Percentiles rank a stretch among this genome's conserved stretches.
These are phyloP conservation scores for Ciconia maguari DNA, from an alignment of 2,113 vertebrate species.

Conservation along the genomic window DNA sequence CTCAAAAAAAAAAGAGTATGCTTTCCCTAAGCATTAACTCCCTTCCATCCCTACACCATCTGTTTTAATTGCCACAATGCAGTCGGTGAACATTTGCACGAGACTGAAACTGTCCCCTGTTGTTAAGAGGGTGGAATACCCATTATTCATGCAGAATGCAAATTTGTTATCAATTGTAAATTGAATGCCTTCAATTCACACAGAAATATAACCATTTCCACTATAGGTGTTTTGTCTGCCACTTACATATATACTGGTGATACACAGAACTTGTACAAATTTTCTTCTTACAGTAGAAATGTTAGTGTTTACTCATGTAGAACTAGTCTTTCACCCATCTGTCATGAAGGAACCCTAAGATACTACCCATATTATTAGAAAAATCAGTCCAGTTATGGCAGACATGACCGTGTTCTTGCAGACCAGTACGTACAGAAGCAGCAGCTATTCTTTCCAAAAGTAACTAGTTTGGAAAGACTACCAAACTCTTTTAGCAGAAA, in stretches of 20 bases:
- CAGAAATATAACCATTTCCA: neutral
- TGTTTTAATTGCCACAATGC: neutral
- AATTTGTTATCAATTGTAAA: neutral
- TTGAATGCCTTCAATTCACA: neutral
- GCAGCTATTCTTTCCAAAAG: neutral
- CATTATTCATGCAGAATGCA: neutral
- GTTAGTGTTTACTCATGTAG: neutral
- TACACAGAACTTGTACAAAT: neutral
- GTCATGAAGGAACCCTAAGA: neutral
- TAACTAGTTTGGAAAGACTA: neutral
- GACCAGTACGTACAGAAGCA: neutral
- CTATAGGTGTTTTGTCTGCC: neutral
- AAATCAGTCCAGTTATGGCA: neutral
- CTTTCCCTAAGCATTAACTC: neutral
- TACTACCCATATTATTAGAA: neutral
- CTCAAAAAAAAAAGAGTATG: neutral
- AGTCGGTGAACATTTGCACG: neutral
- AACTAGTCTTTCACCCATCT: neutral
- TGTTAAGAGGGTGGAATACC: neutral
- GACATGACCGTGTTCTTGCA: neutral
- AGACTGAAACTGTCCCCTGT: neutral
- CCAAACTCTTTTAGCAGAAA: neutral
- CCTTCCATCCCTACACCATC: neutral
- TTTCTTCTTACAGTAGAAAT: neutral
- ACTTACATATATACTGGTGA: neutral